phyloP scores from a whole-genome alignment of 2,888 invertebrate genomes.

The Pristionchus mayeri region DNA sequence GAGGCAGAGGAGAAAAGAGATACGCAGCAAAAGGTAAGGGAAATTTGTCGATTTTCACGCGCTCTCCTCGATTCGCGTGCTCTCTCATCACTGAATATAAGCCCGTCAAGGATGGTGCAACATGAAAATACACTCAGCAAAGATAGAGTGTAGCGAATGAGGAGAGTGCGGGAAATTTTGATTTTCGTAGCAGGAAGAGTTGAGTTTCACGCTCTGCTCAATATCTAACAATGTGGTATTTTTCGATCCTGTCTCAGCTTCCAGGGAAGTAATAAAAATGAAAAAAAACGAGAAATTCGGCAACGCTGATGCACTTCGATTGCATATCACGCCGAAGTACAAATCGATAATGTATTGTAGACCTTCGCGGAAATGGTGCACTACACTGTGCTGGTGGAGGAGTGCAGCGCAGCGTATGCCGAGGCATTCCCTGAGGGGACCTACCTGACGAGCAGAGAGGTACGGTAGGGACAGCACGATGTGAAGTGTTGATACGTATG shows the following conservation, averaged over 20 bases:
- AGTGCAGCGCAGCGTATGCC: background rate
- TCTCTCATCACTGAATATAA: background rate
- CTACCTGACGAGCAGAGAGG: background rate
- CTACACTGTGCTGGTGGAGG: background rate
- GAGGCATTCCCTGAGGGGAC: constrained; percentile 39
- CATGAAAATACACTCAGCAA: background rate
- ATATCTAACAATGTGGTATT: too few species aligned
- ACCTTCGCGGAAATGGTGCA: background rate
- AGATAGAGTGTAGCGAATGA: background rate
- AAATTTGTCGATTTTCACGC: too few species aligned
- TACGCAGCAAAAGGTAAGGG: constrained; percentile 13
- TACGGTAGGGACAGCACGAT: constrained; percentile 16
- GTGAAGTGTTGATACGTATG: too few species aligned
- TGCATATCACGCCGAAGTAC: too few species aligned
- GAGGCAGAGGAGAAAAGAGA: constrained; percentile 32
- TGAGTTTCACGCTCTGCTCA: too few species aligned
- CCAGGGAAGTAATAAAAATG: too few species aligned
- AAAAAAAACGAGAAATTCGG: too few species aligned
- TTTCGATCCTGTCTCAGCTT: too few species aligned
- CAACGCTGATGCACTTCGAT: too few species aligned
- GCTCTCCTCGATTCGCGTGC: background rate
- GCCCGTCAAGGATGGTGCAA: background rate
- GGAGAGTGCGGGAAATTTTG: background rate
- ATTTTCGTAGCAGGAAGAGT: background rate
- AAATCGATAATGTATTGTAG: background rate